Conservation (phyloP, 2,797 vertebrate genomes). For the Cuculus canorus region DNA sequence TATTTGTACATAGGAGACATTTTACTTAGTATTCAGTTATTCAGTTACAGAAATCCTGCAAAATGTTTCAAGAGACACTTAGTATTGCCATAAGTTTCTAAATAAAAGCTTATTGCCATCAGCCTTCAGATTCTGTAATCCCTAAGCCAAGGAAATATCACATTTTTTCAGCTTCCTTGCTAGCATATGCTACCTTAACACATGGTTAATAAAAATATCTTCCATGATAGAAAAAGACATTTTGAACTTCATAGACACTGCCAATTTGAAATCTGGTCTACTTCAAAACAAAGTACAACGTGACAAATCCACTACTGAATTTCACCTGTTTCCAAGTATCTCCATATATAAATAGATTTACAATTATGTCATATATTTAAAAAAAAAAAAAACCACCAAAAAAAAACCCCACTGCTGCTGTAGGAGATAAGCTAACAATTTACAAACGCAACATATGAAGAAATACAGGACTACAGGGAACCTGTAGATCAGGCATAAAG, state of each 20-base stretch:
- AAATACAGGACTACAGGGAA: neutral
- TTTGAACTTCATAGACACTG: neutral
- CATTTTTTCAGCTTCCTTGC: neutral
- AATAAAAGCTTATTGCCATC: neutral
- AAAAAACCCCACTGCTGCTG: neutral
- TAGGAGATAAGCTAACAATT: neutral
- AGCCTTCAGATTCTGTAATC: neutral
- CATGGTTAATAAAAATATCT: constrained; percentile 11
- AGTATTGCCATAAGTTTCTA: neutral
- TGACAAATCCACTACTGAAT: neutral
- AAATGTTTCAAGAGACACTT: neutral
- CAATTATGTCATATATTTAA: neutral
- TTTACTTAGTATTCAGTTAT: neutral
- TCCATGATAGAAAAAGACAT: neutral
- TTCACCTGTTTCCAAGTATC: neutral
- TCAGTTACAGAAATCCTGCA: neutral
- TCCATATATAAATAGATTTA: neutral
- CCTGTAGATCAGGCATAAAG: neutral
- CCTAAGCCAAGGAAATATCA: neutral
- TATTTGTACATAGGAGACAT: neutral
- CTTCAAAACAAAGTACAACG: neutral
- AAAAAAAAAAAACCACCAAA: neutral
- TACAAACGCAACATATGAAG: neutral
- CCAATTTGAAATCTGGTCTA: neutral
- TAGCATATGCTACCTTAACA: constrained; percentile 22